A percentile compares a stretch with the other conserved stretches of the same genome.
Evolutionary conservation across 2,888 invertebrate species (phyloP).

Genomic region (Melanophora roralis): DNA sequence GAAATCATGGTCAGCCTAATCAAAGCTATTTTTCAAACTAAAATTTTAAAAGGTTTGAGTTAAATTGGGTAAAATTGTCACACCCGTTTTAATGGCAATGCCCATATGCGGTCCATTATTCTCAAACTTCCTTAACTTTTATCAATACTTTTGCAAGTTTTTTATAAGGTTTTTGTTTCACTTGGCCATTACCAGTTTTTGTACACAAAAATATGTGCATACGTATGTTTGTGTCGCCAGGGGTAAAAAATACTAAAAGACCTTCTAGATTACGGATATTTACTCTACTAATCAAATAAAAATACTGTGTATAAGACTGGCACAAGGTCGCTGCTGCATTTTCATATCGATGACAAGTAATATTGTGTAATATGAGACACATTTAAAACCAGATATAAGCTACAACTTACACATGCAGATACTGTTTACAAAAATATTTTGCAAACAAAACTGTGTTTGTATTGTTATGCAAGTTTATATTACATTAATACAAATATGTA

Average conservation of each 20-base stretch:
- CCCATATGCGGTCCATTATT: no score
- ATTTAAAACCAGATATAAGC: constrained; percentile 1
- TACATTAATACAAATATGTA: not conserved
- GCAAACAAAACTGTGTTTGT: not conserved
- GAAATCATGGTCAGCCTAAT: no score
- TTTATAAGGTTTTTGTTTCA: no score
- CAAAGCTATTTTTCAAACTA: no score
- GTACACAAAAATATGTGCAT: no score
- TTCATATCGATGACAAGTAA: not conserved
- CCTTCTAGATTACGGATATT: constrained; percentile 9
- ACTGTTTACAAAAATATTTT: not conserved
- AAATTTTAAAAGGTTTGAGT: no score
- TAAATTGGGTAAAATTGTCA: no score
- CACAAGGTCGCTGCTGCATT: constrained; percentile 8
- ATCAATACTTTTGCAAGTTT: no score
- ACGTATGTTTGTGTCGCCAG: no score
- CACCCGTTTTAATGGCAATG: no score
- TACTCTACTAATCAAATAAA: constrained; percentile 34
- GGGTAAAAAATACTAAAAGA: not conserved
- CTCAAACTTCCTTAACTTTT: no score
- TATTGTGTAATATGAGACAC: constrained; percentile 44
- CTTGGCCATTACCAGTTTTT: no score
- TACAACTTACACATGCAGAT: constrained; percentile 2
- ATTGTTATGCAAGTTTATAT: not conserved
- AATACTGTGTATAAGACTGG: not conserved